A percentile compares a stretch with the other conserved stretches of the same genome.
phyloP scores from a whole-genome alignment of 2,797 vertebrate genomes.

The Picus viridis region DNA sequence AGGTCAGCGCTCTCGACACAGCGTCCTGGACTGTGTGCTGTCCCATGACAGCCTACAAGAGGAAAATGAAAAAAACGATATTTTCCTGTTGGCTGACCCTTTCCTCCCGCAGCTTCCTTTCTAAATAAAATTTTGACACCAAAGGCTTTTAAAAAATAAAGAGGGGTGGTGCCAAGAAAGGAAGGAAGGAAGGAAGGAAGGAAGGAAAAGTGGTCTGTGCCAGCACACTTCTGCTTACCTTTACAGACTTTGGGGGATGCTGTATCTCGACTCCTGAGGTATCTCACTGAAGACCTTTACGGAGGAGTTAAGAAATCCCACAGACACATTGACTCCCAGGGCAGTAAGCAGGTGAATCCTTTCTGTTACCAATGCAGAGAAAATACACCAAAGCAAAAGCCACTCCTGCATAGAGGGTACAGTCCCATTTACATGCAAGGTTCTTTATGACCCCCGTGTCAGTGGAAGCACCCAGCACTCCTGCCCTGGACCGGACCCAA shows the following conservation, averaged over 20 bases:
- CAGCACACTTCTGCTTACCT: constrained; percentile 18
- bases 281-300: neutral
- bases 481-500: neutral
- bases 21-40: neutral
- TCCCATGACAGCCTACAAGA: neutral
- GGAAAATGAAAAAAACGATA: neutral
- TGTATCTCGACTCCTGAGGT: rapidly evolving
- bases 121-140: neutral
- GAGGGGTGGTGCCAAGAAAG: neutral
- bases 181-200: neutral
- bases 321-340: neutral
- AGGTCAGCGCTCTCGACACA: neutral
- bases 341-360: neutral
- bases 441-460: rapidly evolving
- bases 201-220: neutral
- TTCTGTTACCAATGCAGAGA: neutral
- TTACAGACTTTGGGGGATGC: neutral
- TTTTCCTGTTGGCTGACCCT: constrained; percentile 60
- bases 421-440: neutral
- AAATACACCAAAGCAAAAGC: neutral
- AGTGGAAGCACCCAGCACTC: neutral
- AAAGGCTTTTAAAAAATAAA: neutral
- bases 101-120: constrained; percentile 45
- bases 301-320: neutral
- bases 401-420: rapidly evolving